A percentile compares a stretch with the other conserved stretches of the same genome.
These are phyloP conservation scores for Heliconius congener DNA, from an alignment of 1,140 invertebrate genomes.

Conservation along the genomic window DNA sequence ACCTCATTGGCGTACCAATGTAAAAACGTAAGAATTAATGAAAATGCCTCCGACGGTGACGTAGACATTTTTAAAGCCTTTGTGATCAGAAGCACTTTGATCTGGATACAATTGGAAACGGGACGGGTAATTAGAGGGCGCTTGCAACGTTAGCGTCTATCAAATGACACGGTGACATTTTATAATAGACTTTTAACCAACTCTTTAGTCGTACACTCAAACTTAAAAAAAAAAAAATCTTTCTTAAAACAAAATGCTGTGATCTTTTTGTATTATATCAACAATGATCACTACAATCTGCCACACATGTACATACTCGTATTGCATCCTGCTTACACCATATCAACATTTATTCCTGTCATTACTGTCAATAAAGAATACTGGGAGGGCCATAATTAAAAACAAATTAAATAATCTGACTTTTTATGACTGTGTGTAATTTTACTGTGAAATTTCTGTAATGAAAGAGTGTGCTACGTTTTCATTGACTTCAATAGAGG, in stretches of 20 bases:
- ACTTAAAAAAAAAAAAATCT: background rate
- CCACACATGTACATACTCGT: background rate
- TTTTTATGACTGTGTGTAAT: slow-evolving; percentile 37
- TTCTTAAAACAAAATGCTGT: background rate
- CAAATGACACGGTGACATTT: slow-evolving; percentile 18
- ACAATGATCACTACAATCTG: background rate
- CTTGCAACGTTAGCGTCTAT: slow-evolving; percentile 5
- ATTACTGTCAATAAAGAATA: background rate
- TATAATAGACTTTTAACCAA: slow-evolving; percentile 13
- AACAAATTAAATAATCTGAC: slow-evolving; percentile 30
- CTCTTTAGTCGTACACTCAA: background rate
- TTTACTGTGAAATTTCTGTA: slow-evolving; percentile 27
- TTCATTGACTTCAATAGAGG: slow-evolving; percentile 34
- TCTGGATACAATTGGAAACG: slow-evolving; percentile 54
- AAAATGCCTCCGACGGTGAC: slow-evolving; percentile 45
- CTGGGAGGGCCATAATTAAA: slow-evolving; percentile 24
- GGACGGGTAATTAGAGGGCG: slow-evolving; percentile 23
- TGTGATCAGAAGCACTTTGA: slow-evolving; percentile 68
- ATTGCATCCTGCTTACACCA: background rate
- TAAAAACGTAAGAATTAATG: slow-evolving; percentile 50
- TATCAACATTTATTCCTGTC: slow-evolving; percentile 7
- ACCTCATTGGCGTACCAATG: slow-evolving; percentile 34
- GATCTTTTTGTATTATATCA: background rate
- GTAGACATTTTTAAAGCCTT: slow-evolving; percentile 62
- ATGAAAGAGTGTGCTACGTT: slow-evolving; percentile 36